Percentiles rank a stretch among this genome's conserved stretches.
Evolutionary conservation across 2,888 invertebrate species (phyloP).

Genomic region (Euproctis similis): DNA sequence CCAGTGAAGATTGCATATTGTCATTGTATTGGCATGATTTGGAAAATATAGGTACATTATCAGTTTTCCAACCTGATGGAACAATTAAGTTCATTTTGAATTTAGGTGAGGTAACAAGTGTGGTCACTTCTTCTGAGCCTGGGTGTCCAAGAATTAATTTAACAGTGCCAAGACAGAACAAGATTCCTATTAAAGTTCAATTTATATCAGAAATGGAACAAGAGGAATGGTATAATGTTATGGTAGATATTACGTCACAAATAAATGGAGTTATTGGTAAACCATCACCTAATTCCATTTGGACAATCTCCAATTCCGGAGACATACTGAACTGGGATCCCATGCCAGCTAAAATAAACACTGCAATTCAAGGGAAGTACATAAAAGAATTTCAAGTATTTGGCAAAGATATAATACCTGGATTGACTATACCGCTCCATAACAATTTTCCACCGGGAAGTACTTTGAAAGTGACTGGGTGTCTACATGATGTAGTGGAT

Average conservation of each 20-base stretch:
- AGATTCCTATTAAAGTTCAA: conserved; percentile 81
- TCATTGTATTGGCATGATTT: conserved; percentile 89
- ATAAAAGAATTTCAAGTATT: conserved; percentile 81
- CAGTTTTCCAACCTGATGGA: conserved; percentile 85
- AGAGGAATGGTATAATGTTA: conserved; percentile 91
- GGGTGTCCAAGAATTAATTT: conserved; percentile 85
- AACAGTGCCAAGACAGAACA: conserved; percentile 80
- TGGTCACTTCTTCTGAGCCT: conserved; percentile 87
- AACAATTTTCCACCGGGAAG: conserved; percentile 85
- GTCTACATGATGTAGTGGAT: conserved; percentile 84
- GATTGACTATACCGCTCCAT: conserved; percentile 78
- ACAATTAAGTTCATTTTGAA: conserved; percentile 84
- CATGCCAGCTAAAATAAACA: conserved; percentile 74
- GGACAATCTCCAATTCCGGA: conserved; percentile 86
- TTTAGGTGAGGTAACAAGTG: conserved; percentile 84
- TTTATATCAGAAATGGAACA: conserved; percentile 89
- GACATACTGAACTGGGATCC: conserved; percentile 90
- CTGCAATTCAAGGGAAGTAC: conserved; percentile 68
- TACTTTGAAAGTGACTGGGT: conserved; percentile 80
- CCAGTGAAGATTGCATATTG: conserved; percentile 84
- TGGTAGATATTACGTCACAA: conserved; percentile 85
- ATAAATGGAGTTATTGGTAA: conserved; percentile 81
- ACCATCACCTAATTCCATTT: conserved; percentile 83
- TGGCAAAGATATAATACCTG: conserved; percentile 79
- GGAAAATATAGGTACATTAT: conserved; percentile 83